phyloP scores from a whole-genome alignment of 1,140 invertebrate species.

The Musca domestica region DNA sequence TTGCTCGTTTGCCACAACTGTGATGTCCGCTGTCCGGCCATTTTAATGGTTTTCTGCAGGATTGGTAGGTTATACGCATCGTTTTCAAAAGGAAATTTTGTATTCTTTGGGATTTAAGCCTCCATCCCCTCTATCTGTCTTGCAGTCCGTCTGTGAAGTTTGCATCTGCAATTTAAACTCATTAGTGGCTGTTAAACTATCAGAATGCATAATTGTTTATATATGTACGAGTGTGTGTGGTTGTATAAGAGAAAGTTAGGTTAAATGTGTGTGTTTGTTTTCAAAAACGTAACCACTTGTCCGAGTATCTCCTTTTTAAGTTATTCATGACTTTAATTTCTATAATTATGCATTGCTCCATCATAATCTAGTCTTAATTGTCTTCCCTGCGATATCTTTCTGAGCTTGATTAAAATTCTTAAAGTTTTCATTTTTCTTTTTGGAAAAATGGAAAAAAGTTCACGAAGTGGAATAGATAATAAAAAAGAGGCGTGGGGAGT shows the following conservation, averaged over 20 bases:
- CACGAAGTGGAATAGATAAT: too few species aligned
- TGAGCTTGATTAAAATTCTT: too few species aligned
- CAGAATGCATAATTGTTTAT: too few species aligned
- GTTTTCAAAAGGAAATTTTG: slow-evolving; percentile 1
- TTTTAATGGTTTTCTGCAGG: neutral
- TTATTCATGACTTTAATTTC: slow-evolving; percentile 18
- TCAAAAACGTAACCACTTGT: slow-evolving; percentile 2
- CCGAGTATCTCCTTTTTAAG: neutral
- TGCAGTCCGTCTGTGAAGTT: neutral
- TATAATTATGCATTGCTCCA: slow-evolving; percentile 9
- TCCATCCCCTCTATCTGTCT: neutral
- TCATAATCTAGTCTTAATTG: too few species aligned
- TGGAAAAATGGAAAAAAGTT: too few species aligned
- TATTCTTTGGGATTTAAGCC: neutral
- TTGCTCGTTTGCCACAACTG: too few species aligned
- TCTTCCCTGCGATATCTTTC: too few species aligned
- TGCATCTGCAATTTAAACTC: slow-evolving; percentile 6
- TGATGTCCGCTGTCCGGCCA: neutral
- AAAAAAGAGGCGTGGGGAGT: too few species aligned
- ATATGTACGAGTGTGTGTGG: too few species aligned
- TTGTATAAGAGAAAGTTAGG: too few species aligned
- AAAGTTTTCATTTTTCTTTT: too few species aligned
- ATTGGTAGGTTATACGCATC: neutral
- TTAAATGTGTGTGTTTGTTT: neutral
- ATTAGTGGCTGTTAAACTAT: slow-evolving; percentile 8